Evolutionary conservation across 2,797 vertebrate genomes (phyloP), one percentile per base, ranked within the genome.

Genomic region (Heterohyrax brucei): DNA sequence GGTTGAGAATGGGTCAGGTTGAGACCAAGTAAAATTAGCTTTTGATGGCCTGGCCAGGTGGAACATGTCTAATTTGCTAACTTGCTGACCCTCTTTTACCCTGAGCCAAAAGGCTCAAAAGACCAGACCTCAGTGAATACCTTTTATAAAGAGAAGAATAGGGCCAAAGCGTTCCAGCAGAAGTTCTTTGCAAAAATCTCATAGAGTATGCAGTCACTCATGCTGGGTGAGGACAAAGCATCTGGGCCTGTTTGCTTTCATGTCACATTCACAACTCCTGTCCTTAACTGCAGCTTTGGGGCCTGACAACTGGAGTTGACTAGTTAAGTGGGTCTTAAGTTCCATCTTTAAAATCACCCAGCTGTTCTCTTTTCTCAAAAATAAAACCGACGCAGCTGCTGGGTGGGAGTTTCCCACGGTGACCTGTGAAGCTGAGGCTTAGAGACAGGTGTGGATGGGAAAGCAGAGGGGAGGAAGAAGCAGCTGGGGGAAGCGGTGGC

Each of bases 21-120:
- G 53, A 10, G 33, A 94, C 89, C 59, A 85, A 95, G 94, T 76
- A 89, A 98, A 97, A 98, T 98, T 78, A 97, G 89, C 77, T 98
- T 97, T 92, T 88, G 95, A 97, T 96, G 93, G 92, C 70, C 91
- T 95, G 96, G 89, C 96, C 94, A 93, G 93, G 93, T 97, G 88
- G 92, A 98, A 97, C 92, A 68, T 44, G 94, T 96, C 70, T 93
- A 72, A 98, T 97, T 98, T 97, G 97, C 97, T 98, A 97, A 98
- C 96, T 98, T 93, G 56, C 72, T 97, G 97, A 96, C 90, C 94
- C 64, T 76, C 73, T 95, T 96, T 56, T 93, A 80, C 48, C 72
- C 4, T 70, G 61, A 90, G 83, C 90, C 96, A 86, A 96, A 95
- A 96, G 53, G 24, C 77, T 93, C 64, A 6, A 93, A 97, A 88